phyloP scores from a whole-genome alignment of 1,140 invertebrate genomes.

The Danaus plexippus region DNA sequence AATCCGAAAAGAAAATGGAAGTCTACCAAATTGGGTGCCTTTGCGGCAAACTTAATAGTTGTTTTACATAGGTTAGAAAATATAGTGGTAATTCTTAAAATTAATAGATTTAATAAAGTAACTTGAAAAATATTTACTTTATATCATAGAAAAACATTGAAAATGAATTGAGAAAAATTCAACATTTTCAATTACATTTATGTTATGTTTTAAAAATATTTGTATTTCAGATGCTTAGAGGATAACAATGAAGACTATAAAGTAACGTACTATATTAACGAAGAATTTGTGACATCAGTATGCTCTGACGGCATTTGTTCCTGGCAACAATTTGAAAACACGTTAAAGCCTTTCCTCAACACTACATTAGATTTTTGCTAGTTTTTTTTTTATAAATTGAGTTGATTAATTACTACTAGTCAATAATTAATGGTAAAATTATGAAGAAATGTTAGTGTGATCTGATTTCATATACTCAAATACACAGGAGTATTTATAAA shows the following conservation, averaged over 20 bases:
- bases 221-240: slow-evolving; percentile 33
- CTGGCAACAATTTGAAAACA: slow-evolving; percentile 49
- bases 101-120: too few relatives aligned
- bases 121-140: too few relatives aligned
- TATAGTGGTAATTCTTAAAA: neutral
- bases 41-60: slow-evolving; percentile 43
- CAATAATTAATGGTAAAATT: too few relatives aligned
- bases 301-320: slow-evolving; percentile 47
- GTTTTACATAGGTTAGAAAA: slow-evolving; percentile 45
- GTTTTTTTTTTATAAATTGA: slow-evolving; percentile 4
- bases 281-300: slow-evolving; percentile 38
- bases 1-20: slow-evolving; percentile 46
- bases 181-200: slow-evolving; percentile 2
- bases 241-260: slow-evolving; percentile 32
- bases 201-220: slow-evolving; percentile 9
- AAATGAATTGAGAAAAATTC: too few relatives aligned
- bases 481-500: too few relatives aligned
- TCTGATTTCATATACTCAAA: too few relatives aligned
- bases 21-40: slow-evolving; percentile 34
- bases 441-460: too few relatives aligned
- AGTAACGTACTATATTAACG: slow-evolving; percentile 51
- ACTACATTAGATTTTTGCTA: slow-evolving; percentile 35
- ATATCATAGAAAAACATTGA: too few relatives aligned
- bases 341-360: slow-evolving; percentile 34
- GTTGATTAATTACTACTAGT: neutral